Percentiles rank a stretch among this genome's conserved stretches.
Evolutionary conservation across 2,888 invertebrate genomes (phyloP).

Genomic region (Halictus quadricinctus): DNA sequence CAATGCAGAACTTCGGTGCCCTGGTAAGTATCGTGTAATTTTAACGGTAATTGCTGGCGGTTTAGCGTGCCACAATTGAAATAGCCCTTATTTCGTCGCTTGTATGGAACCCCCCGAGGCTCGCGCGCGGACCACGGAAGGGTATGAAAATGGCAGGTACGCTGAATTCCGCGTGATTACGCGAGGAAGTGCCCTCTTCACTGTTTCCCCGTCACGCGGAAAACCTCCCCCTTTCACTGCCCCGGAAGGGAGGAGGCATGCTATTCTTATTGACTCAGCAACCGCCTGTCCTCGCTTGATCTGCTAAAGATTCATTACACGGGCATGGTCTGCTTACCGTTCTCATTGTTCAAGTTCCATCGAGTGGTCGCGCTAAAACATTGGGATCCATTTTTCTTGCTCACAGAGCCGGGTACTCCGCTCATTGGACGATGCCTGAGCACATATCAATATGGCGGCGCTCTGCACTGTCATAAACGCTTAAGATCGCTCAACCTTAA

Average conservation of each 20-base stretch:
- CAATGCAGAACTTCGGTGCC: constrained; percentile 77
- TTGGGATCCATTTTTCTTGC: neutral
- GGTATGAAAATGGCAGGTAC: constrained; percentile 23
- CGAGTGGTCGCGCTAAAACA: neutral
- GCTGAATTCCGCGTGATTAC: constrained; percentile 50
- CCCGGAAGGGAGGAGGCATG: neutral
- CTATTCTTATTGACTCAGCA: neutral
- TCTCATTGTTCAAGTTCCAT: neutral
- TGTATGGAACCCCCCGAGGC: constrained; percentile 26
- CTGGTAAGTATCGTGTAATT: constrained; percentile 79
- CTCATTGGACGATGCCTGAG: no score
- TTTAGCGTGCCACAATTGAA: constrained; percentile 76
- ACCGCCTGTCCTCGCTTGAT: neutral
- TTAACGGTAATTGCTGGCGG: constrained; percentile 75
- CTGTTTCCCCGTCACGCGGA: neutral
- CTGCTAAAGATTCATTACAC: neutral
- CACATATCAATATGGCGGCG: no score
- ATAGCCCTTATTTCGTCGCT: constrained; percentile 68
- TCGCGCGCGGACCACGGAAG: neutral
- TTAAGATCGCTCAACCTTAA: no score
- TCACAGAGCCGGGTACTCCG: neutral
- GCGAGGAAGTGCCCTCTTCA: constrained; percentile 9
- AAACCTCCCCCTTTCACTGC: neutral
- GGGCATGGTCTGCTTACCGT: neutral
- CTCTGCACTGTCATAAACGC: no score